Evolutionary conservation across 1,140 invertebrate genomes (phyloP).

Genomic region (Procambarus clarkii): DNA sequence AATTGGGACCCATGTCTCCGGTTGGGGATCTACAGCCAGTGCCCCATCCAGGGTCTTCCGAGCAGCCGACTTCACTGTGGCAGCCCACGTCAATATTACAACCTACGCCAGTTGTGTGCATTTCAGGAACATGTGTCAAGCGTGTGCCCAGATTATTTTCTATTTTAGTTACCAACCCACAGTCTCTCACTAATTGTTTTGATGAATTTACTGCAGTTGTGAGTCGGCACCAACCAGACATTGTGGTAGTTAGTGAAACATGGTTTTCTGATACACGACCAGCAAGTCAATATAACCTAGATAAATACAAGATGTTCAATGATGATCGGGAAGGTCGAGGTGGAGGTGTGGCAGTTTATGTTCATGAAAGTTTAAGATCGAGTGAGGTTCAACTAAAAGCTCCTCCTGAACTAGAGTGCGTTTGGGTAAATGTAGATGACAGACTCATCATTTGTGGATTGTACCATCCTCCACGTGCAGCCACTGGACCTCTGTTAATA

Average conservation of each 20-base stretch:
- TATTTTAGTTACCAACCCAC: conserved; percentile 70
- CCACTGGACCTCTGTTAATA: conserved; percentile 68
- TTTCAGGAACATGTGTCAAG: neutral
- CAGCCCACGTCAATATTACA: neutral
- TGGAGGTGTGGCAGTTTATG: conserved; percentile 70
- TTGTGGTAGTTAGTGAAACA: conserved; percentile 70
- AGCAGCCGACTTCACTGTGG: neutral
- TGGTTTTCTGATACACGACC: conserved; percentile 69
- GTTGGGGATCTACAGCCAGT: conserved; percentile 6
- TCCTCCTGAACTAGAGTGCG: conserved; percentile 65
- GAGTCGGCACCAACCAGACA: conserved; percentile 38
- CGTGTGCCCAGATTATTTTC: conserved; percentile 16
- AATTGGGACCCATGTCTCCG: neutral
- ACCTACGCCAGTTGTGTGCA: neutral
- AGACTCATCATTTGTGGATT: conserved; percentile 57
- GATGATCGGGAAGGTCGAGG: conserved; percentile 68
- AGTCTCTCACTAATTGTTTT: conserved; percentile 71
- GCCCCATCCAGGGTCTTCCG: neutral
- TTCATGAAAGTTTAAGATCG: conserved; percentile 16
- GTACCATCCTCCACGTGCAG: conserved; percentile 67
- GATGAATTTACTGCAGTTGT: conserved; percentile 54
- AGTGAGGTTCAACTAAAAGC: conserved; percentile 54
- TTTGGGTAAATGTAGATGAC: conserved; percentile 64
- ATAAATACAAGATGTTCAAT: conserved; percentile 66
- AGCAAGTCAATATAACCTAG: conserved; percentile 39